Percentiles rank a stretch among this genome's conserved stretches.
These are phyloP conservation scores for Cygnus olor DNA, from an alignment of 2,797 vertebrate species.

Conservation along the genomic window DNA sequence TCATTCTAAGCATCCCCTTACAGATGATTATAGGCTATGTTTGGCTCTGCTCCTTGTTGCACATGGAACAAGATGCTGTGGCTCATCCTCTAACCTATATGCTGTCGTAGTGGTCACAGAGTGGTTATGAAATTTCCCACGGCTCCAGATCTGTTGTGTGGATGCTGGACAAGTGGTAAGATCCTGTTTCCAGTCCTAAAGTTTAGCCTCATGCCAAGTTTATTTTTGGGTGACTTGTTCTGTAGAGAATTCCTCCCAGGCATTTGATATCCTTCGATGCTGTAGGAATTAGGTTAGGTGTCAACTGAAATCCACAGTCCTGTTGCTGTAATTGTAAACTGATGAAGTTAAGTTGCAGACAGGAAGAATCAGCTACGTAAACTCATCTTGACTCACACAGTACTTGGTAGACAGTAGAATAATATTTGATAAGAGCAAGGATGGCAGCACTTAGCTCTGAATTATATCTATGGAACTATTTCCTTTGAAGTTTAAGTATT, in stretches of 20 bases:
- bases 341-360: neutral
- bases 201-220: neutral
- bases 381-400: neutral
- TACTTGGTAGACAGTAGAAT: neutral
- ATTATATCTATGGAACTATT: neutral
- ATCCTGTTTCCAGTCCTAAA: neutral
- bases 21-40: neutral
- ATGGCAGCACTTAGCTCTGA: neutral
- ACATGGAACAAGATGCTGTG: neutral
- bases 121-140: neutral
- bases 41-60: neutral
- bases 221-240: neutral
- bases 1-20: neutral
- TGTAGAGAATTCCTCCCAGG: neutral
- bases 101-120: accelerated
- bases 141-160: neutral
- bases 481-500: neutral
- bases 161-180: neutral
- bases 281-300: neutral
- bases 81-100: neutral
- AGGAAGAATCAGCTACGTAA: neutral
- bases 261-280: neutral
- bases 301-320: neutral
- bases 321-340: neutral
- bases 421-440: neutral